phyloP scores from a whole-genome alignment of 2,113 vertebrate species.

The Origma solitaria region DNA sequence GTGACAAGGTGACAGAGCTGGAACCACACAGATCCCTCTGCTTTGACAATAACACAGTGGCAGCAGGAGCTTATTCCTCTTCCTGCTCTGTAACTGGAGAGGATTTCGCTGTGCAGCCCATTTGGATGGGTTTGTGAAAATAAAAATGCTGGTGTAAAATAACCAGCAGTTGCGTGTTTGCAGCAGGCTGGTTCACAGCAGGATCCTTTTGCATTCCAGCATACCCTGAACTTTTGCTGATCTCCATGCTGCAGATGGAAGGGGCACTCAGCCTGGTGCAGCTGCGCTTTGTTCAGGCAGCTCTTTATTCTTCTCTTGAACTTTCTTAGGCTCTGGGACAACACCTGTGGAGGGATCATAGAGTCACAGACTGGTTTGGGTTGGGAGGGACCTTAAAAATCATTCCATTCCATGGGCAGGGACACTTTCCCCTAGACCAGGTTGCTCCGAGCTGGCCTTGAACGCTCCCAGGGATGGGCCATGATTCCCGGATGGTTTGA shows the following conservation, averaged over 20 bases:
- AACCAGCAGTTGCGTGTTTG: background rate
- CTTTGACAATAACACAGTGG: background rate
- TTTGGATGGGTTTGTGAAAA: background rate
- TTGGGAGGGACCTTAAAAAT: background rate
- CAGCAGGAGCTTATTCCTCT: background rate
- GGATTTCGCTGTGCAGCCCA: background rate
- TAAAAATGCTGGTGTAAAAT: background rate
- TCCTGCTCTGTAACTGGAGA: background rate
- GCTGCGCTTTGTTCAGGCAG: background rate
- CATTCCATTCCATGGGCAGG: background rate
- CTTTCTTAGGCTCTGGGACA: background rate
- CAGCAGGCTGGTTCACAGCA: background rate
- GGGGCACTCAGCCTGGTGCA: background rate
- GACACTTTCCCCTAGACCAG: background rate
- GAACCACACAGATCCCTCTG: background rate
- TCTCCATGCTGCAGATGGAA: background rate
- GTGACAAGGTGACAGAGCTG: background rate
- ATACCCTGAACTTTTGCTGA: accelerated
- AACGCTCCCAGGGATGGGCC: background rate
- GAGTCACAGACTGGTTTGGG: background rate
- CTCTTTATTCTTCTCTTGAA: background rate
- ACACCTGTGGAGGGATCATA: background rate
- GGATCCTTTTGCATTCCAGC: background rate
- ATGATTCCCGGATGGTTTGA: background rate
- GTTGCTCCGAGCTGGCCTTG: background rate